A percentile compares a stretch with the other conserved stretches of the same genome.
phyloP scores from a whole-genome alignment of 2,888 invertebrate species.

The Pimpla rufipes region DNA sequence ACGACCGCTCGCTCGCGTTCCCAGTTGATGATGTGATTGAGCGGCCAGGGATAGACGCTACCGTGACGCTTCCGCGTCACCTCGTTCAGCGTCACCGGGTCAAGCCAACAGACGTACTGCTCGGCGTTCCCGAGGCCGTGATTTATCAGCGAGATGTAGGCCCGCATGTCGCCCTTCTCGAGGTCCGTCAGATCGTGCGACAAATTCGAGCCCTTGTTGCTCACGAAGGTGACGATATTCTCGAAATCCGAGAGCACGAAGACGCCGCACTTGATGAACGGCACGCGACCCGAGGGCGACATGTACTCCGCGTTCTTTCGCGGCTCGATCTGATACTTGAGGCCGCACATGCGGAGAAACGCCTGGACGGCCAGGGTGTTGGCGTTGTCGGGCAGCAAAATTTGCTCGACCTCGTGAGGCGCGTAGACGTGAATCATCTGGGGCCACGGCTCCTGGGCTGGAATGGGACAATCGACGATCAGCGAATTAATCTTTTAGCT shows the following conservation, averaged over 20 bases:
- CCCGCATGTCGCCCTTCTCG: slow-evolving; percentile 96
- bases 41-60: slow-evolving; percentile 97
- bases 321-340: slow-evolving; percentile 93
- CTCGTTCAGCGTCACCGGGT: slow-evolving; percentile 91
- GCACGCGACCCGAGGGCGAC: slow-evolving; percentile 97
- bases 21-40: slow-evolving; percentile 93
- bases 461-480: no score
- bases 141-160: slow-evolving; percentile 96
- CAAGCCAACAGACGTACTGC: slow-evolving; percentile 95
- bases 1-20: slow-evolving; percentile 90
- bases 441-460: slow-evolving; percentile 96
- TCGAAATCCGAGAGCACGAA: slow-evolving; percentile 96
- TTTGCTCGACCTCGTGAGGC: slow-evolving; percentile 97
- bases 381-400: slow-evolving; percentile 96
- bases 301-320: slow-evolving; percentile 97
- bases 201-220: slow-evolving; percentile 93
- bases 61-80: slow-evolving; percentile 95
- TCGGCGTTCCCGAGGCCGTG: slow-evolving; percentile 96
- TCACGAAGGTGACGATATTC: slow-evolving; percentile 95
- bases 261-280: slow-evolving; percentile 96
- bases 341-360: slow-evolving; percentile 96
- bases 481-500: no score
- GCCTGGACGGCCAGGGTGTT: slow-evolving; percentile 97
- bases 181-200: slow-evolving; percentile 90
- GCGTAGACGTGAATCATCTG: slow-evolving; percentile 94